These are phyloP conservation scores for Coronaproctus castanopsis DNA, from an alignment of 2,888 invertebrate species.

Conservation along the genomic window DNA sequence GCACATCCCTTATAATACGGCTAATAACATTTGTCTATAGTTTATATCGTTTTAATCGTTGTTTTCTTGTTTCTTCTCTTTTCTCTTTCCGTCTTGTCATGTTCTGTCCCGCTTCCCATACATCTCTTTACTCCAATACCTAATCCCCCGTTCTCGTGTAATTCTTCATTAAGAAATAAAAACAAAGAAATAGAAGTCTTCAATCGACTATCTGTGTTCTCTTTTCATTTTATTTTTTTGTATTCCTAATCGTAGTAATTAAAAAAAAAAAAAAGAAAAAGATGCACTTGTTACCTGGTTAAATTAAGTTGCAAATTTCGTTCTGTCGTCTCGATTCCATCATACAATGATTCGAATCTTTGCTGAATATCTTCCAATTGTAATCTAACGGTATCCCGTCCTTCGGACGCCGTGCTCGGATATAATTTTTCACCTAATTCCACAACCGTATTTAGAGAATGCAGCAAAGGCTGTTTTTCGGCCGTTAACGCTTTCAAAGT, in stretches of 20 bases:
- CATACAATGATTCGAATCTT: conserved; percentile 59
- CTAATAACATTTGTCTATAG: too few species aligned
- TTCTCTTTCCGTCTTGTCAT: too few species aligned
- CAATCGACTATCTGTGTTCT: background rate
- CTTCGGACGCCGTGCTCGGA: conserved; percentile 65
- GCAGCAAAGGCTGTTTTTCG: conserved; percentile 51
- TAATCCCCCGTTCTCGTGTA: background rate
- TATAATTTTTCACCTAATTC: conserved; percentile 77
- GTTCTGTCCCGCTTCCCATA: too few species aligned
- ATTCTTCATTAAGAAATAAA: background rate
- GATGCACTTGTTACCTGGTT: conserved; percentile 36
- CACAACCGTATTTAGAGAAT: conserved; percentile 59
- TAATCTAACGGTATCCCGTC: conserved; percentile 60
- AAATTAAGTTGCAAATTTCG: conserved; percentile 65
- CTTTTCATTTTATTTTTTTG: background rate
- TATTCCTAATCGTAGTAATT: background rate
- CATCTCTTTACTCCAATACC: too few species aligned
- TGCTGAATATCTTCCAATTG: conserved; percentile 69
- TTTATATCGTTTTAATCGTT: too few species aligned
- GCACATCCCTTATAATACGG: too few species aligned
- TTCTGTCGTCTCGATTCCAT: conserved; percentile 48
- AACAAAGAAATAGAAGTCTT: background rate
- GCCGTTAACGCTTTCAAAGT: conserved; percentile 50
- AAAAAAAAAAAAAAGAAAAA: background rate
- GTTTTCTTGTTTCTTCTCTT: too few species aligned